Conservation (phyloP, 1,140 invertebrate species). For the Calliopsis andreniformis region DNA sequence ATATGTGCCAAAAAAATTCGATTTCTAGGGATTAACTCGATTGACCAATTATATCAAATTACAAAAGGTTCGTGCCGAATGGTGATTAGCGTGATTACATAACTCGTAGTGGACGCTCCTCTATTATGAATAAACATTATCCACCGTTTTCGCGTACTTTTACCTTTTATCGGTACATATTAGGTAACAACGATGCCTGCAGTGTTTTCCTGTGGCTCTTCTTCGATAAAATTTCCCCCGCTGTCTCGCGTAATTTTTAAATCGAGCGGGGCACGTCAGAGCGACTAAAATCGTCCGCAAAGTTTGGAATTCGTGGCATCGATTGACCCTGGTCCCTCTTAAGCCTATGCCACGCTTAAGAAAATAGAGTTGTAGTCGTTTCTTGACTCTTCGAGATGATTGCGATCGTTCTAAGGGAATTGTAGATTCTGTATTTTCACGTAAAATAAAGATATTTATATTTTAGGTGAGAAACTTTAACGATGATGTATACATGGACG, state of each 20-base stretch:
- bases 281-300: constrained; percentile 13
- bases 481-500: background rate
- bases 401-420: background rate
- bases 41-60: background rate
- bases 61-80: background rate
- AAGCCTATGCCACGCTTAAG: background rate
- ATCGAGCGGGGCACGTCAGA: constrained; percentile 6
- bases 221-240: background rate
- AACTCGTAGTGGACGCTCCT: background rate
- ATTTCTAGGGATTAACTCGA: too few relatives aligned
- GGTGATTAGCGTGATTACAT: constrained; percentile 17
- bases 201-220: background rate
- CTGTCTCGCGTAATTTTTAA: constrained; percentile 7
- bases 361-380: constrained; percentile 8
- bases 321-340: constrained; percentile 18
- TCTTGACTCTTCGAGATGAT: background rate
- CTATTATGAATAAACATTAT: background rate
- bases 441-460: too few relatives aligned
- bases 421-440: too few relatives aligned
- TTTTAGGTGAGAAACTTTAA: background rate
- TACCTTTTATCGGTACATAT: background rate
- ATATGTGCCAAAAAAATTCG: constrained; percentile 7
- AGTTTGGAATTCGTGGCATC: constrained; percentile 26
- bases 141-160: background rate
- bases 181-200: too few relatives aligned